A percentile compares a stretch with the other conserved stretches of the same genome.
Evolutionary conservation across 2,888 invertebrate genomes (phyloP).

Genomic region (Melinaea marsaeus): DNA sequence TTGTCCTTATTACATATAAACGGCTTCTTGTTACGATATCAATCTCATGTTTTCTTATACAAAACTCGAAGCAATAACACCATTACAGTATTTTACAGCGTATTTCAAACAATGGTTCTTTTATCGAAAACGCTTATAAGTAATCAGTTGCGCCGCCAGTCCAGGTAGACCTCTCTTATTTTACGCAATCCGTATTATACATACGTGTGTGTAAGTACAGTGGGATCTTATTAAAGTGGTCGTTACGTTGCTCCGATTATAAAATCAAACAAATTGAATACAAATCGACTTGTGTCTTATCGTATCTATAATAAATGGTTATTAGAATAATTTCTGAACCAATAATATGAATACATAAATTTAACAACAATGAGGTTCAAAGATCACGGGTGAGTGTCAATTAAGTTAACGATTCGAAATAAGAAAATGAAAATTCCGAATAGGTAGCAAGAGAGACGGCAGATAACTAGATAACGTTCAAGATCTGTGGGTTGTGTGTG

Average conservation of each 20-base stretch:
- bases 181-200: conserved; percentile 34
- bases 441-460: conserved; percentile 68
- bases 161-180: conserved; percentile 42
- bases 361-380: conserved; percentile 35
- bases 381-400: conserved; percentile 27
- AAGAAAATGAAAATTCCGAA: background rate
- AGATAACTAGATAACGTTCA: conserved; percentile 77
- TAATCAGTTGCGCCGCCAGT: conserved; percentile 55
- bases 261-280: conserved; percentile 59
- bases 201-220: conserved; percentile 20
- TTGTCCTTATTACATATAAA: conserved; percentile 4
- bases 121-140: conserved; percentile 57
- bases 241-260: conserved; percentile 53
- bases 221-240: conserved; percentile 33
- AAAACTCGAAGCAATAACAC: conserved; percentile 12
- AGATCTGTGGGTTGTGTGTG: conserved; percentile 72
- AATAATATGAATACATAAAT: conserved; percentile 31
- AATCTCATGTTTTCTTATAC: conserved; percentile 17
- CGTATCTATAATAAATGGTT: conserved; percentile 42
- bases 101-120: conserved; percentile 61
- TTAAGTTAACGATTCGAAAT: conserved; percentile 16
- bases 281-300: conserved; percentile 48
- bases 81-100: conserved; percentile 44
- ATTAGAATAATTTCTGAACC: conserved; percentile 24
- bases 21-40: conserved; percentile 17